Evolutionary conservation across 2,113 vertebrate genomes (phyloP).

Genomic region (Perognathus longimembris): DNA sequence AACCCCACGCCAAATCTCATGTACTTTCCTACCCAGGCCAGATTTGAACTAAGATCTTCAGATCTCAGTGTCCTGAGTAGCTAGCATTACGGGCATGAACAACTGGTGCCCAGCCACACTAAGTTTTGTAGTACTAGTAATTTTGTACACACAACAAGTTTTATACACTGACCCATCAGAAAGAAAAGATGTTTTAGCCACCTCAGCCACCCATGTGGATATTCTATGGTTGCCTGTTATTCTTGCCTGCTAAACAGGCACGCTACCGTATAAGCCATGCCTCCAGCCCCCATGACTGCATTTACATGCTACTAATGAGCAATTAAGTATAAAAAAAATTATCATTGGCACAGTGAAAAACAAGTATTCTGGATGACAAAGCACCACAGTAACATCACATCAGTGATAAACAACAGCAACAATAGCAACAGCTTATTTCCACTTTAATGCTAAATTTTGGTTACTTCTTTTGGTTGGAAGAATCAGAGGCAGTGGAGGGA

Average conservation of each 20-base stretch:
- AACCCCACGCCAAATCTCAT: too few relatives aligned
- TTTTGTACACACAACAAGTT: too few relatives aligned
- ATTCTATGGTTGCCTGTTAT: neutral
- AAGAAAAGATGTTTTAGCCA: neutral
- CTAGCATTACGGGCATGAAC: too few relatives aligned
- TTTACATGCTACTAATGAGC: neutral
- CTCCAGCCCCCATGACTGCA: neutral
- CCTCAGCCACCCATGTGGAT: neutral
- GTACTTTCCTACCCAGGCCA: too few relatives aligned
- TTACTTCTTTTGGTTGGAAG: neutral
- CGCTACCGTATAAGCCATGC: too few relatives aligned
- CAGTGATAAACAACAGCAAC: neutral
- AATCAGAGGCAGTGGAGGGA: neutral
- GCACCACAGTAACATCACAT: neutral
- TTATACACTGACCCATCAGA: neutral
- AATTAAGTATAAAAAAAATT: neutral
- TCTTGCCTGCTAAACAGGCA: too few relatives aligned
- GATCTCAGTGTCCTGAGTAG: too few relatives aligned
- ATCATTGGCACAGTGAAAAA: neutral
- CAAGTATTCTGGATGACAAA: neutral
- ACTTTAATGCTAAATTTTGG: neutral
- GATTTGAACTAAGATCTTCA: too few relatives aligned
- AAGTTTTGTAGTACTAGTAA: too few relatives aligned
- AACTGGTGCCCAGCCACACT: too few relatives aligned
- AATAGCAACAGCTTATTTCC: neutral